Base-by-base conservation (phyloP, 2,113 vertebrate genomes). In the Xiphophorus maculatus region DNA sequence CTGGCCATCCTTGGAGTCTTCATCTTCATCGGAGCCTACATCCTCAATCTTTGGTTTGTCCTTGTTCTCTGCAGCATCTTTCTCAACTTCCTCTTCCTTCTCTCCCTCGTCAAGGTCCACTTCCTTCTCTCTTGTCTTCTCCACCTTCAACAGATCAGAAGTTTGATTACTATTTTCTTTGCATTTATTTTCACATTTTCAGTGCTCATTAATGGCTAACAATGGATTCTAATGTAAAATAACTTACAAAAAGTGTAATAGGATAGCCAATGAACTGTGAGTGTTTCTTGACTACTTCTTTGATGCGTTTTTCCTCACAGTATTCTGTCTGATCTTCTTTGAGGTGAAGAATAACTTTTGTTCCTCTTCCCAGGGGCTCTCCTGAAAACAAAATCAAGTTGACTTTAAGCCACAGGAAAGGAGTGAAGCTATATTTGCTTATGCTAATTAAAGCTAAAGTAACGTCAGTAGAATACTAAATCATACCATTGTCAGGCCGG, bases 81-180 rank as follows among this genome's bases (percentile, higher is more conserved):
- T 91, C 10, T 90, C 91, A 13, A 66, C 92, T 5, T 96, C 95
- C 32, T 95, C 89, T 1, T 88, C 91, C 66, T 95, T 93, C 37
- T 96, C 96, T 44, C 96, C 96, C 33, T 95, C 94, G 4, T 93
- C 89, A 28, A 89, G 75, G 11, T 94, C 95, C 66, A 97, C 97
- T 75, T 98, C 97, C 90, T 95, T 94, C 70, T 97, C 96, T 94
- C 80, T 97, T 88, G 81, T 95, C 94, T 98, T 98, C 93, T 99
- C 97, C 87, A 98, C 84, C 98, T 99, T 67, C 5, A 54, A 76
- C 27, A 73, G 28, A 67, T 32, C 15, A 17, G 40, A 81, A 65
- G 22, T 25, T 11, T 75, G 29, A 51, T 44, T 29, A 51, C 2
- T 58, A 10, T 58, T 58, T 58, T 22, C 22, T 3, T 66, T 69